Evolutionary conservation across 2,113 vertebrate species (phyloP), one percentile per base, ranked within the genome.

Genomic region (Chionis minor): DNA sequence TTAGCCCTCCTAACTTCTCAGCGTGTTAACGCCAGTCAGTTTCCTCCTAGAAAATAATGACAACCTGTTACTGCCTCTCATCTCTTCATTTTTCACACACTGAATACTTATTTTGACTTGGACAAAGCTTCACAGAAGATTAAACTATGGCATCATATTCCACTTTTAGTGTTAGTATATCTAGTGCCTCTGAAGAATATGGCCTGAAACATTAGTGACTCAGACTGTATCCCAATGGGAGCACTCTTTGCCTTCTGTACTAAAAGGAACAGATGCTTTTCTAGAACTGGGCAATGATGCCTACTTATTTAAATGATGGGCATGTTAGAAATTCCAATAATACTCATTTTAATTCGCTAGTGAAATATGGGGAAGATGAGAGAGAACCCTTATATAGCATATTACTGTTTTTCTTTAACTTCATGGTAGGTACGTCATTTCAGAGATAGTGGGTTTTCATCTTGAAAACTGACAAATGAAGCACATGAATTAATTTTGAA

Each of bases 71-170:
- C 33, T 82, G 26, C 45, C 45, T 90, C 66, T 93, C 58, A 63
- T 58, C 7, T 79, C 52, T 56, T 78, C 28, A 14, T 86, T 97
- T 92, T 95, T 66, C 80, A 93, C 15, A 74, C 40, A 45, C 13
- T 74, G 86, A 83, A 45, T 81, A 51, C 18, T 74, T 93, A 66
- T 80, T 87, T 94, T 88, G 51, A 89, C 59, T 94, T 89, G n/a
- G 59, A 38, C 38, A 86, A 86, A 71, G 19, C 21, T 79, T 94
- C 70, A 93, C 23, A 78, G 54, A 91, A 88, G 49, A 74, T 55
- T 62, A 88, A 75, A 58, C 0, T 2, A 38, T 45, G 32, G 14
- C 49, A 93, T 91, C 56, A 42, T 59, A 78, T 84, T 62, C 51
- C 47, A 63, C 67, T 86, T 91, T 81, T 49, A 87, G 40, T 44